phyloP scores from a whole-genome alignment of 2,113 vertebrate genomes.

The Herpailurus yagouaroundi region DNA sequence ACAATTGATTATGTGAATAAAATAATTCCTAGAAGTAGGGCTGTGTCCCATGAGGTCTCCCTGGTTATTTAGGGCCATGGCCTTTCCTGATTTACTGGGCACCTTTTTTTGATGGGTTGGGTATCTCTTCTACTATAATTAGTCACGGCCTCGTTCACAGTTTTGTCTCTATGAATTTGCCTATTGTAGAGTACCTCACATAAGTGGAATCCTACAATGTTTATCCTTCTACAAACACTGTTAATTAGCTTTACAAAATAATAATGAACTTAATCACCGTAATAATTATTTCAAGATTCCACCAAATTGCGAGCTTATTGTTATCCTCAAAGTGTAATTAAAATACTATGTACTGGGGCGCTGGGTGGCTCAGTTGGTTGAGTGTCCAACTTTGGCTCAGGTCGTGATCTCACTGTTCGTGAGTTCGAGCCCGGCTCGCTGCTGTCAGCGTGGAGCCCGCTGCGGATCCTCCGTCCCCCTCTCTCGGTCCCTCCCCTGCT shows the following conservation, averaged over 20 bases:
- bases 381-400: no score
- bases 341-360: background rate
- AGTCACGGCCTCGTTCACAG: background rate
- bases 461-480: no score
- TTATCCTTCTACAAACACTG: background rate
- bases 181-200: background rate
- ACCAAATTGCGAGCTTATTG: background rate
- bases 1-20: background rate
- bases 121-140: background rate
- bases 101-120: background rate
- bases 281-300: background rate
- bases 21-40: background rate
- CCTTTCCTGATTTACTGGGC: background rate
- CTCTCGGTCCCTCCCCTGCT: no score
- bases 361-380: no score
- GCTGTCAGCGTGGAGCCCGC: no score
- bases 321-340: background rate
- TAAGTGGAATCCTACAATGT: background rate
- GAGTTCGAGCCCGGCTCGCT: no score
- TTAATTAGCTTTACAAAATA: background rate
- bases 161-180: background rate
- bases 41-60: background rate
- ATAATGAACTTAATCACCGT: background rate
- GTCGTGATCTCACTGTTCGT: no score
- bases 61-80: background rate